phyloP scores from a whole-genome alignment of 2,888 invertebrate species.

The Cancer borealis region DNA sequence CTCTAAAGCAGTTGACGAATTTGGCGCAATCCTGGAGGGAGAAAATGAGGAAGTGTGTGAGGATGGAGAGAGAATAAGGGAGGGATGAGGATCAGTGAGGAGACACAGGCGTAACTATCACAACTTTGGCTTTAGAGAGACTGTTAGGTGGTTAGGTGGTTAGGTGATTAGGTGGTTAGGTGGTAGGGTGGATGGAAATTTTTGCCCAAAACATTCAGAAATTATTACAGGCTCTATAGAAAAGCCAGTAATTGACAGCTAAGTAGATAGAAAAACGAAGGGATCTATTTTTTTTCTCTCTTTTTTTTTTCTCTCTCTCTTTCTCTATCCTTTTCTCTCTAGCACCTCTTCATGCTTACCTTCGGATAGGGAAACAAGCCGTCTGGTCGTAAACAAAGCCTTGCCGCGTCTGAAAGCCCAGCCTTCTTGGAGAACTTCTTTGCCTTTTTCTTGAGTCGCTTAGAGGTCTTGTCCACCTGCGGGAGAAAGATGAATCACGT shows the following conservation, averaged over 20 bases:
- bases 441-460: slow-evolving; percentile 64
- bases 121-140: no score
- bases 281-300: no score
- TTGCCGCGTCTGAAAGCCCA: slow-evolving; percentile 40
- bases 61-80: not conserved
- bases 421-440: slow-evolving; percentile 62
- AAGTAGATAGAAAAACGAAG: no score
- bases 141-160: no score
- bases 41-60: not conserved
- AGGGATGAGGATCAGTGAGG: not conserved
- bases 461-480: slow-evolving; percentile 67
- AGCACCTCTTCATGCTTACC: slow-evolving; percentile 48
- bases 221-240: no score
- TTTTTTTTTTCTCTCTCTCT: not conserved
- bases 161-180: no score
- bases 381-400: slow-evolving; percentile 62
- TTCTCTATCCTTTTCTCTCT: not conserved
- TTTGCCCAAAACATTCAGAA: no score
- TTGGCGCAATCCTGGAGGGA: slow-evolving; percentile 71
- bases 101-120: no score
- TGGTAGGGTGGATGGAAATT: no score
- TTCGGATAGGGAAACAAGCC: slow-evolving; percentile 73
- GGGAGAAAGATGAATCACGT: not conserved
- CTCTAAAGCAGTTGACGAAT: slow-evolving; percentile 72
- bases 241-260: no score